phyloP scores from a whole-genome alignment of 2,888 invertebrate genomes.

The Nudaria mundana region DNA sequence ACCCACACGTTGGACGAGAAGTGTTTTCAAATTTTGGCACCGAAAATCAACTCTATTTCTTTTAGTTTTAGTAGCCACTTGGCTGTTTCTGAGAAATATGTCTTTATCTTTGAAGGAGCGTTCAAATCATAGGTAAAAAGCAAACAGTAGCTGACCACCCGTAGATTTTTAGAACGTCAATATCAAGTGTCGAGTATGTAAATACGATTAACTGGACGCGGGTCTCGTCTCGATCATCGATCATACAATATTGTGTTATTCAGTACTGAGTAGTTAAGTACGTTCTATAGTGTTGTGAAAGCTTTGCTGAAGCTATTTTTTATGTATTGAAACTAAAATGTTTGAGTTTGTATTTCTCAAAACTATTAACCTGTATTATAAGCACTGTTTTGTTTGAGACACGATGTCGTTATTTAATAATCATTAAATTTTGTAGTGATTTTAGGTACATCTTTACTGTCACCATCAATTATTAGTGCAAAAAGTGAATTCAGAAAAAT shows the following conservation, averaged over 20 bases:
- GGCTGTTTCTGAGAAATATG: conserved; percentile 14
- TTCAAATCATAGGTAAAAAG: conserved; percentile 58
- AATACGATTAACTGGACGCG: conserved; percentile 66
- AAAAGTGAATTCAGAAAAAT: too few species aligned
- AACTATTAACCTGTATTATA: too few species aligned
- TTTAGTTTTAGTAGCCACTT: conserved; percentile 8
- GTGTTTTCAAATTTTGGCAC: conserved; percentile 22
- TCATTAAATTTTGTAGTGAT: too few species aligned
- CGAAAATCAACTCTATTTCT: conserved; percentile 13
- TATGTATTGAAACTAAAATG: too few species aligned
- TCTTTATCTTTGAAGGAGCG: conserved; percentile 42
- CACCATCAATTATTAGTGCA: too few species aligned
- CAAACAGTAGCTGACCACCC: conserved; percentile 78
- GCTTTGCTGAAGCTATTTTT: background rate
- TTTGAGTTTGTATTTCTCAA: too few species aligned
- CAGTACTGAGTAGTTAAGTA: conserved; percentile 44
- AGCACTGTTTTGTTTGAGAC: too few species aligned
- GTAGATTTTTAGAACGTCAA: conserved; percentile 58
- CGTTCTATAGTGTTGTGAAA: conserved; percentile 38
- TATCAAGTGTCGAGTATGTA: conserved; percentile 64
- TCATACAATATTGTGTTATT: conserved; percentile 53
- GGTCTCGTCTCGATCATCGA: conserved; percentile 58
- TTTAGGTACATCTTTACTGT: too few species aligned
- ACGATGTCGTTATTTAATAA: too few species aligned
- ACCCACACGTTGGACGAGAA: conserved; percentile 39